Evolutionary conservation across 2,888 invertebrate species (phyloP).

Genomic region (Tenthredo livida): DNA sequence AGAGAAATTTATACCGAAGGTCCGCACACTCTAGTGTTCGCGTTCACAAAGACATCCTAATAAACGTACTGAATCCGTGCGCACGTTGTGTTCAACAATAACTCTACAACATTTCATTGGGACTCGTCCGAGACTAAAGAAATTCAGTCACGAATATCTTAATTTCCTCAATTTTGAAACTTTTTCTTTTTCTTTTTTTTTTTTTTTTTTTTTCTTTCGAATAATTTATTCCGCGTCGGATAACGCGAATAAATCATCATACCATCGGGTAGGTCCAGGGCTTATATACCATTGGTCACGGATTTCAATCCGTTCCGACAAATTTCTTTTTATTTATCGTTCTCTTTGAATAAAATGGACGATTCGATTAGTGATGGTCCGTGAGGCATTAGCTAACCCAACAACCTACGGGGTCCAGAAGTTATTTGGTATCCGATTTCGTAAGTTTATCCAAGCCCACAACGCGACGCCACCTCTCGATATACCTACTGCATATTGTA

Average conservation of each 20-base stretch:
- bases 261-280: slow-evolving; percentile 44
- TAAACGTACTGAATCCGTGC: slow-evolving; percentile 9
- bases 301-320: slow-evolving; percentile 47
- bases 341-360: slow-evolving; percentile 42
- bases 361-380: slow-evolving; percentile 50
- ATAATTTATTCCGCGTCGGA: slow-evolving; percentile 3
- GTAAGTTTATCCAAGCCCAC: slow-evolving; percentile 16
- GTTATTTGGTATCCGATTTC: slow-evolving; percentile 34
- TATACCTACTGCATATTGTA: slow-evolving; percentile 9
- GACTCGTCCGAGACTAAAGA: background rate
- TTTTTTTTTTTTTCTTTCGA: background rate
- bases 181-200: too few species aligned
- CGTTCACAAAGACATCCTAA: slow-evolving; percentile 38
- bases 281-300: slow-evolving; percentile 40
- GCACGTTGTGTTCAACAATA: background rate
- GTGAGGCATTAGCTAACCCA: slow-evolving; percentile 47
- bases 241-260: slow-evolving; percentile 24
- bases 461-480: background rate
- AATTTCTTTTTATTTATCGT: slow-evolving; percentile 45
- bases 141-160: slow-evolving; percentile 1
- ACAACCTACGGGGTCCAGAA: slow-evolving; percentile 26
- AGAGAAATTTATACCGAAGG: slow-evolving; percentile 33
- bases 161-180: background rate
- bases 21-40: background rate
- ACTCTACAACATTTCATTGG: background rate